These are phyloP conservation scores for Meteorus colon DNA, from an alignment of 2,888 invertebrate species.

Conservation along the genomic window DNA sequence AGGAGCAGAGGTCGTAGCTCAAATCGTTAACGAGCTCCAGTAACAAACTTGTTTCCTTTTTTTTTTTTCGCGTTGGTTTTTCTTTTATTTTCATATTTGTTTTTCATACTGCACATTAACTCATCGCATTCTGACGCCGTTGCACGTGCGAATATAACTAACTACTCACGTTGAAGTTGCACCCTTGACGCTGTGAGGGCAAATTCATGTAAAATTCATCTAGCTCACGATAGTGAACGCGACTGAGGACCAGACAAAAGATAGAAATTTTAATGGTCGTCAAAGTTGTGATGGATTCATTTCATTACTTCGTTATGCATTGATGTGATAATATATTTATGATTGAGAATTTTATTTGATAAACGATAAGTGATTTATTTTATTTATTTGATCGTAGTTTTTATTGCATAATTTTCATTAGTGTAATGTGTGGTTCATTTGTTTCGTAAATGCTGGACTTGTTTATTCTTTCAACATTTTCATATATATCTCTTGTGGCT, in stretches of 20 bases:
- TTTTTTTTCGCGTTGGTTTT: constrained; percentile 3
- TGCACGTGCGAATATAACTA: constrained; percentile 31
- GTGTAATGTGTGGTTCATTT: no score
- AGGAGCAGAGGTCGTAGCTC: constrained; percentile 39
- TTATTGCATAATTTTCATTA: no score
- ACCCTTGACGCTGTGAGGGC: constrained; percentile 48
- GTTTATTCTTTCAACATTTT: no score
- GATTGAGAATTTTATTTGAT: background rate
- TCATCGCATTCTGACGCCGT: constrained; percentile 38
- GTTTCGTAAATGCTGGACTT: no score
- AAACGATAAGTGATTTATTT: background rate
- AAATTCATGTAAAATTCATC: constrained; percentile 69
- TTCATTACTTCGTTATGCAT: constrained; percentile 22
- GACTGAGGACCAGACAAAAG: constrained; percentile 31
- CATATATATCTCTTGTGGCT: no score
- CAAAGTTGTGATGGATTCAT: constrained; percentile 38
- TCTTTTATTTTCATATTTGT: background rate
- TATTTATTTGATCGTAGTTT: no score
- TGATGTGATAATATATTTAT: constrained; percentile 15
- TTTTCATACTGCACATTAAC: constrained; percentile 40
- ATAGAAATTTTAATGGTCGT: constrained; percentile 39
- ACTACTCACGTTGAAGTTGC: constrained; percentile 38
- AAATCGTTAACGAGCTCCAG: constrained; percentile 41
- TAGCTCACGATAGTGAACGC: constrained; percentile 51
- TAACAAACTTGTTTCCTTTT: constrained; percentile 12